Evolutionary conservation across 2,888 invertebrate genomes (phyloP).

Genomic region (Tetragonisca angustula): DNA sequence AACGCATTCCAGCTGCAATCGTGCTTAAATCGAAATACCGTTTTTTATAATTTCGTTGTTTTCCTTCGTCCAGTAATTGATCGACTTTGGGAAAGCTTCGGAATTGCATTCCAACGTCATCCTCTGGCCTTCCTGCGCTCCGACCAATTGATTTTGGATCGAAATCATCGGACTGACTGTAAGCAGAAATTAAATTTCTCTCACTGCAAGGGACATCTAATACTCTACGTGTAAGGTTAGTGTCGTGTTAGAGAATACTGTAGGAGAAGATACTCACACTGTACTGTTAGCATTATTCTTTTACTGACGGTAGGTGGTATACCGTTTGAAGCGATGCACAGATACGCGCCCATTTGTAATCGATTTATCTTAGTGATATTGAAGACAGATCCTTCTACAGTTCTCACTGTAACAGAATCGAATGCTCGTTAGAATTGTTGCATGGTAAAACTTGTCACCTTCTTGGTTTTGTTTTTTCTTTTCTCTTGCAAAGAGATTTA

Average conservation of each 20-base stretch:
- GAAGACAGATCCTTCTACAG: conserved; percentile 88
- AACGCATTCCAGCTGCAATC: background rate
- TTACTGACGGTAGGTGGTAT: conserved; percentile 95
- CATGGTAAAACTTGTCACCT: background rate
- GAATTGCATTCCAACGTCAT: conserved; percentile 92
- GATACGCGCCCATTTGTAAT: conserved; percentile 91
- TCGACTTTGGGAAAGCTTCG: conserved; percentile 93
- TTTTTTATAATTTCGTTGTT: conserved; percentile 91
- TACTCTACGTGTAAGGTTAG: background rate
- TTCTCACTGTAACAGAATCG: conserved; percentile 85
- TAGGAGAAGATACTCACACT: conserved; percentile 88
- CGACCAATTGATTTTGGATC: conserved; percentile 93
- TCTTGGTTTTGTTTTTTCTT: background rate
- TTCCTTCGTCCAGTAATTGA: conserved; percentile 93
- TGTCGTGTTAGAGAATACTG: background rate
- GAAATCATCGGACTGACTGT: conserved; percentile 94
- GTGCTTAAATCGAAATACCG: conserved; percentile 85
- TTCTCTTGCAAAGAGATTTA: background rate
- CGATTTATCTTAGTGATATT: conserved; percentile 89
- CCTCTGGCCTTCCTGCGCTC: conserved; percentile 90
- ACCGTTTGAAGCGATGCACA: conserved; percentile 92
- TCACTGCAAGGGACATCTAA: background rate
- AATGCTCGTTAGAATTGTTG: background rate
- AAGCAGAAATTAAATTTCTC: conserved; percentile 1
- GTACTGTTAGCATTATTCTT: conserved; percentile 93